phyloP scores from a whole-genome alignment of 2,113 vertebrate genomes.

The Mustelus asterias region DNA sequence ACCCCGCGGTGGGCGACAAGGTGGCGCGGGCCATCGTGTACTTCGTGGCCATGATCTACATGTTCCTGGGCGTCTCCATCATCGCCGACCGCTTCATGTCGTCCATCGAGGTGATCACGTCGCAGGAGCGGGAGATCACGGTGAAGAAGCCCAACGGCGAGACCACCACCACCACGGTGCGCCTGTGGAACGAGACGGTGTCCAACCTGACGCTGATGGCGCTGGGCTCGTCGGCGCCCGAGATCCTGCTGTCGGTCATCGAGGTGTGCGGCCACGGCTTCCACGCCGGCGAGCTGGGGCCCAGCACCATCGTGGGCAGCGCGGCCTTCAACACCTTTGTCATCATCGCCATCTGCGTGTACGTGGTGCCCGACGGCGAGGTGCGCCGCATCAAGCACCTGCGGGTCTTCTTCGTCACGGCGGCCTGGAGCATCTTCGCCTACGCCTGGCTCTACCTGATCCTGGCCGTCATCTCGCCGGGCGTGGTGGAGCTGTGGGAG shows the following conservation, averaged over 20 bases:
- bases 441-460: constrained; percentile 97
- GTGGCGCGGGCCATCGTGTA: constrained; percentile 88
- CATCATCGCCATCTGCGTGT: constrained; percentile 90
- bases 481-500: constrained; percentile 91
- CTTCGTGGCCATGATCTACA: constrained; percentile 84
- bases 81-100: constrained; percentile 97
- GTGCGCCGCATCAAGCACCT: constrained; percentile 88
- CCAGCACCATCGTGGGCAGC: constrained; percentile 96
- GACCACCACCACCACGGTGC: constrained; percentile 82
- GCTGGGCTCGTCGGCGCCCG: constrained; percentile 86
- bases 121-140: constrained; percentile 85
- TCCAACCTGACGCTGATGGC: constrained; percentile 97
- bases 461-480: constrained; percentile 82
- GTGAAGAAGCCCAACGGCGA: constrained; percentile 88
- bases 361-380: constrained; percentile 86
- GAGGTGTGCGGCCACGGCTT: constrained; percentile 95
- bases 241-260: constrained; percentile 90
- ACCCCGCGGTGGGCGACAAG: constrained; percentile 80
- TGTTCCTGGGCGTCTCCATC: constrained; percentile 96
- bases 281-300: constrained; percentile 78
- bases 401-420: constrained; percentile 91
- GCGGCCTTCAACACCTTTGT: constrained; percentile 99
- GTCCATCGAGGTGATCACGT: constrained; percentile 96
- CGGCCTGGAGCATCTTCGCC: constrained; percentile 91
- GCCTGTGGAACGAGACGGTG: constrained; percentile 94